Conservation (phyloP, 2,113 vertebrate genomes). For the Apodemus sylvaticus region DNA sequence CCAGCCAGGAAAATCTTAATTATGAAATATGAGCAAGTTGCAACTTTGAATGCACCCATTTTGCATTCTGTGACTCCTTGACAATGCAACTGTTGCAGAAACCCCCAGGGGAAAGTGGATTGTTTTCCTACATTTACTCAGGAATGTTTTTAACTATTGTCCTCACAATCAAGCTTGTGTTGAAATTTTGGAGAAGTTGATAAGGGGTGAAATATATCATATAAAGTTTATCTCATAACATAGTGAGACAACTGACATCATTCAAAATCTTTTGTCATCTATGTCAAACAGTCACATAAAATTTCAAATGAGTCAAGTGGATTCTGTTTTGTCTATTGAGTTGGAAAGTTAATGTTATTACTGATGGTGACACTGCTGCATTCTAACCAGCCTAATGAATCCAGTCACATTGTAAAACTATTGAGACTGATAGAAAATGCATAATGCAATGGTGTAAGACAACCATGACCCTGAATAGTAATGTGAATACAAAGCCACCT, state of each 20-base stretch:
- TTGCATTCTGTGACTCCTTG: neutral
- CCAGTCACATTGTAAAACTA: neutral
- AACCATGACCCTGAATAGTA: neutral
- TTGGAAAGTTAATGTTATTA: conserved; percentile 24
- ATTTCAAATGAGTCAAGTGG: conserved; percentile 41
- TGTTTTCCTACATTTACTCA: neutral
- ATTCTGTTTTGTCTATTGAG: conserved; percentile 8
- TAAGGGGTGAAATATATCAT: neutral
- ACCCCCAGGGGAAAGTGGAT: neutral
- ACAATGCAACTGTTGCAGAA: neutral
- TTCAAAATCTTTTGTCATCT: neutral
- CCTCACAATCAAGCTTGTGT: neutral
- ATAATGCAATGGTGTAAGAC: neutral
- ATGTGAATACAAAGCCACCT: neutral
- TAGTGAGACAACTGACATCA: neutral
- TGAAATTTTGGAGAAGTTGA: neutral
- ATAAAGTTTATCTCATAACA: neutral
- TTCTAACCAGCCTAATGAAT: neutral
- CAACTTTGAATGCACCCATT: neutral
- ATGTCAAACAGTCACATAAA: neutral
- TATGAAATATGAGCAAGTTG: neutral
- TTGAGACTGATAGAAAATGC: neutral
- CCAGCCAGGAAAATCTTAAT: conserved; percentile 39
- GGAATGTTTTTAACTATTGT: neutral
- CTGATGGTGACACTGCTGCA: neutral